Percentiles rank a stretch among this genome's conserved stretches.
These are phyloP conservation scores for Melanotaenia boesemani DNA, from an alignment of 2,797 vertebrate species.

Conservation along the genomic window DNA sequence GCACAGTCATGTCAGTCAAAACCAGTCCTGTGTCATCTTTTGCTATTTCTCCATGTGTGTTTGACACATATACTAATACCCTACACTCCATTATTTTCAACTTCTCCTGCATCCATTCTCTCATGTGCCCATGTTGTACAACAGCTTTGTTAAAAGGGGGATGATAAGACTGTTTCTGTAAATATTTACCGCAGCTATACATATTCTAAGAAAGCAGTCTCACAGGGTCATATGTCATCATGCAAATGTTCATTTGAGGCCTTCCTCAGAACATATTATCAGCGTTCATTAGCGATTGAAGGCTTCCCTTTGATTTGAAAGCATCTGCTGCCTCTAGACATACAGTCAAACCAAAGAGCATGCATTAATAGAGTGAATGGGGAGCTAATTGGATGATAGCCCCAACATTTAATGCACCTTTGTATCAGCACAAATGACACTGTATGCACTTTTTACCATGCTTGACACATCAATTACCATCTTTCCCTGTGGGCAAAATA, in stretches of 20 bases:
- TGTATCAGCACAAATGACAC: slow-evolving; percentile 48
- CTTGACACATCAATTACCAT: slow-evolving; percentile 44
- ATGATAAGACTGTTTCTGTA: slow-evolving; percentile 28
- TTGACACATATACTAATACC: slow-evolving; percentile 46
- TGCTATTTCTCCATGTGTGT: slow-evolving; percentile 40
- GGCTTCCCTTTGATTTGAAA: slow-evolving; percentile 59
- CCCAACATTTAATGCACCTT: slow-evolving; percentile 57
- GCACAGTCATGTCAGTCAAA: slow-evolving; percentile 60
- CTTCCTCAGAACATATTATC: slow-evolving; percentile 32
- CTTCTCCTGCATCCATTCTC: slow-evolving; percentile 18
- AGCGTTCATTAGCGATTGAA: slow-evolving; percentile 30
- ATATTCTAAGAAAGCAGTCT: slow-evolving; percentile 33
- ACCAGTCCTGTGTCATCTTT: slow-evolving; percentile 61
- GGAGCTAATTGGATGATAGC: slow-evolving; percentile 35
- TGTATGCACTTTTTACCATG: slow-evolving; percentile 23
- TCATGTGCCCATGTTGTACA: slow-evolving; percentile 5
- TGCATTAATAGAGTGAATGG: slow-evolving; percentile 45
- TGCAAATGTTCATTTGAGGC: slow-evolving; percentile 47
- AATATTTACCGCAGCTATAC: background rate
- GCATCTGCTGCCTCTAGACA: slow-evolving; percentile 29
- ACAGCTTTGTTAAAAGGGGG: slow-evolving; percentile 2
- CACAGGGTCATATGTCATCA: slow-evolving; percentile 51
- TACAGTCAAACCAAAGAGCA: slow-evolving; percentile 52
- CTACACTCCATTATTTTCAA: slow-evolving; percentile 24
- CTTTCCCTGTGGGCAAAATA: slow-evolving; percentile 39